phyloP scores from a whole-genome alignment of 2,797 vertebrate genomes.

The Cyprinodon diabolis region DNA sequence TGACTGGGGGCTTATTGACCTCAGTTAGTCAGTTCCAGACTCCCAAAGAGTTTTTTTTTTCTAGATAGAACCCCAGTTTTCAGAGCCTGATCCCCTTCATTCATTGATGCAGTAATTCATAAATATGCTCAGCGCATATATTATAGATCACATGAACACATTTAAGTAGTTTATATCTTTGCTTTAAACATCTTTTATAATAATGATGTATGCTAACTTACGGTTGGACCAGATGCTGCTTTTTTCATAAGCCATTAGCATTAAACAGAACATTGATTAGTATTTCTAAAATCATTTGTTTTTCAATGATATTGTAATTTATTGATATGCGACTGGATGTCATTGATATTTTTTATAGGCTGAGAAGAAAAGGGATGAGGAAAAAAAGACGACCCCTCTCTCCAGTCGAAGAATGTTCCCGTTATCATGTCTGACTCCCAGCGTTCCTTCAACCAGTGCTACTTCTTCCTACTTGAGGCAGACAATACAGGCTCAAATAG shows the following conservation, averaged over 20 bases:
- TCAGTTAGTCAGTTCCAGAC: too few species aligned
- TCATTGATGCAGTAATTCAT: neutral
- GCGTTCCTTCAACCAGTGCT: constrained; percentile 74
- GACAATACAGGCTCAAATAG: constrained; percentile 79
- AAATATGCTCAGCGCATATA: too few species aligned
- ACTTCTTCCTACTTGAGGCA: constrained; percentile 83
- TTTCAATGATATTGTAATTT: neutral
- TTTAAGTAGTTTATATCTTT: neutral
- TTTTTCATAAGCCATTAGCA: neutral
- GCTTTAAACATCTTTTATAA: neutral
- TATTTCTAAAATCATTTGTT: neutral
- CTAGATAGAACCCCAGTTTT: too few species aligned
- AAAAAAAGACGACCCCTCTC: constrained; percentile 81
- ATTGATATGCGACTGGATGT: neutral
- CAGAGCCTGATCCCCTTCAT: neutral
- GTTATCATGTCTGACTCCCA: constrained; percentile 82
- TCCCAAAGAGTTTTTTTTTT: too few species aligned
- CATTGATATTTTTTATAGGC: constrained; percentile 58
- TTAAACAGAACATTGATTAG: neutral
- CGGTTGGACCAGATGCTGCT: neutral
- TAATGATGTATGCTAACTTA: neutral
- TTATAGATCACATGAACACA: too few species aligned
- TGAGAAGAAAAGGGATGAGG: constrained; percentile 85
- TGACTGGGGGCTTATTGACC: too few species aligned
- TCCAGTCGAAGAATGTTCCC: constrained; percentile 84